Evolutionary conservation across 1,140 invertebrate genomes (phyloP).

Genomic region (Caenorhabditis brenneri): DNA sequence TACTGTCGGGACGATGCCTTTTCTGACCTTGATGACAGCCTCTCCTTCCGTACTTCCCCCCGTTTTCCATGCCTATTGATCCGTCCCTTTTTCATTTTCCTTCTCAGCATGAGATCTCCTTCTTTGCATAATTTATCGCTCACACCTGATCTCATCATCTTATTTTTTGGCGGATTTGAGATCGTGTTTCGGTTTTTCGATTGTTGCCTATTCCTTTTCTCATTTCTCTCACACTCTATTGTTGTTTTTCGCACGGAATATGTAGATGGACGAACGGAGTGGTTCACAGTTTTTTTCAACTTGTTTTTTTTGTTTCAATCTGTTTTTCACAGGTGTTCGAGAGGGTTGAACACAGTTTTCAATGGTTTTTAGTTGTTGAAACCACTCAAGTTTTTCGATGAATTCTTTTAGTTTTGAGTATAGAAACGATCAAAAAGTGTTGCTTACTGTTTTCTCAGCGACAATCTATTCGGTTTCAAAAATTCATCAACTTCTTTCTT

Average conservation of each 20-base stretch:
- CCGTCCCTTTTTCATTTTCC: background rate
- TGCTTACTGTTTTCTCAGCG: too few species aligned
- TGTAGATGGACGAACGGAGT: too few species aligned
- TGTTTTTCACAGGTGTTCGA: background rate
- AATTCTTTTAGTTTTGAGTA: too few species aligned
- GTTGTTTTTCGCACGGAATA: background rate
- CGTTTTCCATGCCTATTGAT: slow-evolving; percentile 25
- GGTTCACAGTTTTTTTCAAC: background rate
- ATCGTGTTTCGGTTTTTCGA: background rate
- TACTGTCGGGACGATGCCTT: background rate
- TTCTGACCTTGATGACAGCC: slow-evolving; percentile 20
- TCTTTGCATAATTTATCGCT: slow-evolving; percentile 29
- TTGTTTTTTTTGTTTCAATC: background rate
- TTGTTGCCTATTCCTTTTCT: background rate
- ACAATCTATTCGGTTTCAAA: too few species aligned
- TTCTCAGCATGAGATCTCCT: background rate
- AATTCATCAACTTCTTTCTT: too few species aligned
- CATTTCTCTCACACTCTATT: slow-evolving; percentile 8
- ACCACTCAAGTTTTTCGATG: too few species aligned
- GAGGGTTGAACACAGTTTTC: too few species aligned
- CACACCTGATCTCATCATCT: background rate
- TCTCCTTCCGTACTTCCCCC: background rate
- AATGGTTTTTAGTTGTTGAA: too few species aligned
- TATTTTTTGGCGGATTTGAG: slow-evolving; percentile 35
- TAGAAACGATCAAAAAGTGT: too few species aligned